Evolutionary conservation across 1,140 invertebrate genomes (phyloP), one percentile per base, ranked within the genome.

Genomic region (Lepidurus apus): DNA sequence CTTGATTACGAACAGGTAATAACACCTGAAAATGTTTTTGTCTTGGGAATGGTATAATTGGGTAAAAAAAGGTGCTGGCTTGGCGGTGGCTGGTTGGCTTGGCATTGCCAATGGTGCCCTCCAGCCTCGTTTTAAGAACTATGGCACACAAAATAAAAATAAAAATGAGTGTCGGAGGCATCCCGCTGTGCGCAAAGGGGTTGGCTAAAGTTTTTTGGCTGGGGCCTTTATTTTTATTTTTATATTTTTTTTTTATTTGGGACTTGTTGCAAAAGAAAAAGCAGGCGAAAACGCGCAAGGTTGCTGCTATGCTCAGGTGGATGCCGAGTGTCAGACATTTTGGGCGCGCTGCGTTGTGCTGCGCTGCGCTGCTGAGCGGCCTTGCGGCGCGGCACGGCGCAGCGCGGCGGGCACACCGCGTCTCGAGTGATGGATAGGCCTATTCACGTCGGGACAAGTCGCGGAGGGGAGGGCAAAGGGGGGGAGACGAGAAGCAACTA

Each of bases 1-100:
- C 89, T 97, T 74, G 96, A 98, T 86, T 96, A 97, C 85, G 96
- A 98, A 87, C 92, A 95, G 89, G 93, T 96, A 85, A 88, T 79
- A 76, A 76, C 79, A n/a, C 13, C 9, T 34, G 34, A 34, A 34
- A 34, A 34, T 4, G 34, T 34, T 34, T 34, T 34, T 34, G 34
- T 34, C 34, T 34, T 3, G 34, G 53, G 21, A 65, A 65, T n/a
- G 17, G 53, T 47, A 47, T 17, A 10, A 17, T 17, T n/a, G 53
- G 53, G 17, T 21, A 65, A 65, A 65, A 65, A 65, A 65, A 21
- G 53, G 53, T 65, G 53, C 53, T 65, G 21, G 53, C 53, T 65
- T 65, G 53, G 8, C 53, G 34, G 34, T 34, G 34, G 34, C 34
- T 34, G 34, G 34, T 34, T 34, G 34, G 34, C 34, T 34, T 11